Percentiles rank a stretch among this genome's conserved stretches.
Conservation (phyloP, 2,888 invertebrate species). For the Athrips mouffetella region DNA sequence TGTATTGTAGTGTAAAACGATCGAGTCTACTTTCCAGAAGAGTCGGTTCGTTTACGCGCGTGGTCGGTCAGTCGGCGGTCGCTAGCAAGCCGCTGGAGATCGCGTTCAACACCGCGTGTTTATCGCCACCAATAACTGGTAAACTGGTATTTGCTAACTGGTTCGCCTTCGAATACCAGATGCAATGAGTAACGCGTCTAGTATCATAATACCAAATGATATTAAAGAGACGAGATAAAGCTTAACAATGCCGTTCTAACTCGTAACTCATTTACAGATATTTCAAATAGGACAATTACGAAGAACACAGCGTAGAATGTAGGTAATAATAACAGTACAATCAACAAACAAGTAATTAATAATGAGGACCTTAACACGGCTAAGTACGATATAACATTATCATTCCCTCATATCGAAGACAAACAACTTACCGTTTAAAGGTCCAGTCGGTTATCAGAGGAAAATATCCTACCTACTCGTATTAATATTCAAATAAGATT, state of each 20-base stretch:
- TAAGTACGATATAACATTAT: constrained; percentile 9
- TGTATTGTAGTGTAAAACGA: constrained; percentile 5
- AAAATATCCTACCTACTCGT: not conserved
- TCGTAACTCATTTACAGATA: not conserved
- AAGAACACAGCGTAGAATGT: not conserved
- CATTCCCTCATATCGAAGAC: constrained; percentile 13
- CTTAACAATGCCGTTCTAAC: not conserved
- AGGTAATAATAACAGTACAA: constrained; percentile 2
- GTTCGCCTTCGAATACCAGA: constrained; percentile 50
- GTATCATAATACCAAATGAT: constrained; percentile 4
- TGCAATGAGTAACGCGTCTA: constrained; percentile 20
- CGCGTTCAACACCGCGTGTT: not conserved
- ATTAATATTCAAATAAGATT: not conserved
- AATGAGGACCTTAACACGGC: constrained; percentile 14
- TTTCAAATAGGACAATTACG: constrained; percentile 6
- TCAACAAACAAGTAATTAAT: constrained; percentile 6
- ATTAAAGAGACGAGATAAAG: not conserved
- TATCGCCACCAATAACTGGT: not conserved
- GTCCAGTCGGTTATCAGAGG: constrained; percentile 5
- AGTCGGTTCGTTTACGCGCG: constrained; percentile 19
- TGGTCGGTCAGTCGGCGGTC: not conserved
- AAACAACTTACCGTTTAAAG: constrained; percentile 19
- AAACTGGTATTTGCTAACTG: constrained; percentile 38
- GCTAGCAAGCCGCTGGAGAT: not conserved
- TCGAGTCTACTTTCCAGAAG: constrained; percentile 19